Evolutionary conservation across 2,888 invertebrate species (phyloP), one percentile per base, ranked within the genome.

Genomic region (Encarsia formosa): DNA sequence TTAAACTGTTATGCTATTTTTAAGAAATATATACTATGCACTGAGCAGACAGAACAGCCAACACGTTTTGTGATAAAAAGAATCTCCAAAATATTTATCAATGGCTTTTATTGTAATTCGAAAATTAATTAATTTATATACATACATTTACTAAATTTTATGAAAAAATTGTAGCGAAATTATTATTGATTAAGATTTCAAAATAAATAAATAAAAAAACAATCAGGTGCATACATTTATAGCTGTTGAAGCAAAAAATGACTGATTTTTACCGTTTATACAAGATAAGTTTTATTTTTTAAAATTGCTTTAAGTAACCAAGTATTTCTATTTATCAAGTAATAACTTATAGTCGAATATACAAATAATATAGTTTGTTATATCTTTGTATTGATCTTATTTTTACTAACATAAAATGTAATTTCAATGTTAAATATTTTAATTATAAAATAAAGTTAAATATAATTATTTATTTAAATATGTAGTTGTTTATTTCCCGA

Each of bases 191-290:
- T 13, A 37, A 37, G 16, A 37, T 15, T 37, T 37, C 11, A 4
- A 4, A 37, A 19, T 4, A 23, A 22, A 15, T 5, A 22, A 40
- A 40, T 23, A 40, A n/a, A 46, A 43, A 34, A 24, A 37, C 18
- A n/a, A 51, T 51, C 40, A 38, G 48, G 49, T 49, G 43, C 43
- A 39, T 31, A 40, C 9, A 9, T 24, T 39, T 29, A 38, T 26
- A 26, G 43, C 26, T 38, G 40, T 11, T 32, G 23, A 22, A 40
- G 20, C 44, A 49, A 32, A 4, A 44, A 48, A 53, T 43, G 52
- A 56, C 56, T 56, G 56, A 56, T 52, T 52, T 56, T 47, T 56
- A 56, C 40, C 48, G 26, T 51, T 51, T 47, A 43, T 54, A 50
- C 31, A 40, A 13, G 15, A 20, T 48, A 48, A 24, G 16, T 46